Percentiles rank a stretch among this genome's conserved stretches.
phyloP scores from a whole-genome alignment of 2,113 vertebrate species.

The Ovibos moschatus region DNA sequence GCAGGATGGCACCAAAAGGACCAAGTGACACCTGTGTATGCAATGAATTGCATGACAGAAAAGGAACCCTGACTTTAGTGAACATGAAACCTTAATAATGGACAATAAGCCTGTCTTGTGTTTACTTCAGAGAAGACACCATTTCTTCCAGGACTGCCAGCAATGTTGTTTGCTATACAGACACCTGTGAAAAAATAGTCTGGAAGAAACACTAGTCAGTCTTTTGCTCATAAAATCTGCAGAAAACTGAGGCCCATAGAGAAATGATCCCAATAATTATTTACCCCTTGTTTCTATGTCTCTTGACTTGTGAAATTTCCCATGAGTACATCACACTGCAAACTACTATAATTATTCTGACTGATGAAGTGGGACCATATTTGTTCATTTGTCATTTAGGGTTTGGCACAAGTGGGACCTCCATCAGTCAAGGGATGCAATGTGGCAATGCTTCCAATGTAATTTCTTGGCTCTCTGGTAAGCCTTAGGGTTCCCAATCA shows the following conservation, averaged over 20 bases:
- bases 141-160: not conserved
- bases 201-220: not conserved
- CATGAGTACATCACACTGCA: not conserved
- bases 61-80: not conserved
- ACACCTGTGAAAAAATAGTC: not conserved
- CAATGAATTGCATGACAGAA: not conserved
- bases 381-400: not conserved
- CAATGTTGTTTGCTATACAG: not conserved
- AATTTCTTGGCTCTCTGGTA: not conserved
- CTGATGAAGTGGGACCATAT: not conserved
- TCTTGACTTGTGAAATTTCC: not conserved
- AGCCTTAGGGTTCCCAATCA: not conserved
- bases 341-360: not conserved
- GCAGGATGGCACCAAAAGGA: not conserved
- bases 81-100: not conserved
- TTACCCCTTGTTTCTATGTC: not conserved
- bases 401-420: not conserved
- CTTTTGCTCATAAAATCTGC: not conserved
- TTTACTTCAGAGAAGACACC: not conserved
- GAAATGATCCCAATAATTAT: not conserved
- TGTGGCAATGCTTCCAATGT: not conserved
- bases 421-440: not conserved
- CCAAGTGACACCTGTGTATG: not conserved
- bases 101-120: not conserved
- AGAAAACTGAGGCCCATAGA: not conserved